These are phyloP conservation scores for Acanthurus leucopareius DNA, from an alignment of 2,797 vertebrate genomes.

Conservation along the genomic window DNA sequence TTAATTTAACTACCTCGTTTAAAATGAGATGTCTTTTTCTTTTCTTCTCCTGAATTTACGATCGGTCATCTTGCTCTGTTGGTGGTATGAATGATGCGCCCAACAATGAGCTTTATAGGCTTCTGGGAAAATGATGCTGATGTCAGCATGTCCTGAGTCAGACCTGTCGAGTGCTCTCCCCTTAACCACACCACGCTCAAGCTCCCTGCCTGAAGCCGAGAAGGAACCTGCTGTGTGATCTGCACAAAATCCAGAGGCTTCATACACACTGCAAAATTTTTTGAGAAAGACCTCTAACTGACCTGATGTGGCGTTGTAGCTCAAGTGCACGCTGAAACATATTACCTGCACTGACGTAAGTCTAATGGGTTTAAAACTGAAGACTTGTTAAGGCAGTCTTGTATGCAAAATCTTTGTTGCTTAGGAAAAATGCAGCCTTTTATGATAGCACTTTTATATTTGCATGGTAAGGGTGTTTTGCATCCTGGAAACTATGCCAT, in stretches of 20 bases:
- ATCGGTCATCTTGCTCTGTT: constrained; percentile 49
- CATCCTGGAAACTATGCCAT: constrained; percentile 46
- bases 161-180: constrained; percentile 66
- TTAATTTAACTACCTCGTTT: constrained; percentile 22
- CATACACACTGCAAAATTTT: constrained; percentile 16
- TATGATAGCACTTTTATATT: constrained; percentile 31
- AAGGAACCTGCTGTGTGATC: constrained; percentile 32
- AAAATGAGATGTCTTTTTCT: neutral
- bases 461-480: constrained; percentile 55
- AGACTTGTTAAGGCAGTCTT: constrained; percentile 5
- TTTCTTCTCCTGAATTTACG: constrained; percentile 34
- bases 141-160: constrained; percentile 79
- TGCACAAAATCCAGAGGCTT: constrained; percentile 1
- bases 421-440: constrained; percentile 13
- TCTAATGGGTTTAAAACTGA: constrained; percentile 31
- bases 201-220: constrained; percentile 36
- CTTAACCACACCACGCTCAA: constrained; percentile 17
- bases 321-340: constrained; percentile 24
- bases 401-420: constrained; percentile 10
- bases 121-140: constrained; percentile 81
- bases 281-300: constrained; percentile 12
- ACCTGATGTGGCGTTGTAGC: constrained; percentile 13
- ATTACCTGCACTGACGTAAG: constrained; percentile 30
- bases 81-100: constrained; percentile 57
- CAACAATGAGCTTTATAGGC: constrained; percentile 68